These are phyloP conservation scores for Notocelia uddmanniana DNA, from an alignment of 2,888 invertebrate genomes.

Conservation along the genomic window DNA sequence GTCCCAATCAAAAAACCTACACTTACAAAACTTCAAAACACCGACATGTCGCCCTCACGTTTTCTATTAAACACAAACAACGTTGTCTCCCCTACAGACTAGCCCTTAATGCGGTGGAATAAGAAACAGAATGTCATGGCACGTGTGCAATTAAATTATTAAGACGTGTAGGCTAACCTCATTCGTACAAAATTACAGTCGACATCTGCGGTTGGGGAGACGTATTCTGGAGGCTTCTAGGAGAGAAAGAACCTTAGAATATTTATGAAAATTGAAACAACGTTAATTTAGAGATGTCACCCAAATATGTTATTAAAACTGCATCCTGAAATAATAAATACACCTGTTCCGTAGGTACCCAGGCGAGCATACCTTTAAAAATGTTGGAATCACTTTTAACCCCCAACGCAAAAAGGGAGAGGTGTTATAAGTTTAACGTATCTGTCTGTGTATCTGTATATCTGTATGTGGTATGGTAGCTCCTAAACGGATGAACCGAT, in stretches of 20 bases:
- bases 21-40: conserved; percentile 59
- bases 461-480: too few relatives aligned
- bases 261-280: conserved; percentile 5
- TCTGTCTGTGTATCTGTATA: too few relatives aligned
- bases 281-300: too few relatives aligned
- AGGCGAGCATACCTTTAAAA: too few relatives aligned
- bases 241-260: neutral
- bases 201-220: conserved; percentile 66
- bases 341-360: too few relatives aligned
- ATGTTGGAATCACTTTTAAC: too few relatives aligned
- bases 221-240: conserved; percentile 56
- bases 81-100: conserved; percentile 51
- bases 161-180: conserved; percentile 70
- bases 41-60: conserved; percentile 63
- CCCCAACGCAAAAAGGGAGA: too few relatives aligned
- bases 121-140: conserved; percentile 52
- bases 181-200: conserved; percentile 71
- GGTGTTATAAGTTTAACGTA: too few relatives aligned
- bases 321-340: too few relatives aligned
- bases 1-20: conserved; percentile 21
- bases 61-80: conserved; percentile 67
- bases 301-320: too few relatives aligned
- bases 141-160: conserved; percentile 51
- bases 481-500: too few relatives aligned
- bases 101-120: conserved; percentile 50